These are phyloP conservation scores for Brachyrhaphis roseni DNA, from an alignment of 2,797 vertebrate genomes.

Conservation along the genomic window DNA sequence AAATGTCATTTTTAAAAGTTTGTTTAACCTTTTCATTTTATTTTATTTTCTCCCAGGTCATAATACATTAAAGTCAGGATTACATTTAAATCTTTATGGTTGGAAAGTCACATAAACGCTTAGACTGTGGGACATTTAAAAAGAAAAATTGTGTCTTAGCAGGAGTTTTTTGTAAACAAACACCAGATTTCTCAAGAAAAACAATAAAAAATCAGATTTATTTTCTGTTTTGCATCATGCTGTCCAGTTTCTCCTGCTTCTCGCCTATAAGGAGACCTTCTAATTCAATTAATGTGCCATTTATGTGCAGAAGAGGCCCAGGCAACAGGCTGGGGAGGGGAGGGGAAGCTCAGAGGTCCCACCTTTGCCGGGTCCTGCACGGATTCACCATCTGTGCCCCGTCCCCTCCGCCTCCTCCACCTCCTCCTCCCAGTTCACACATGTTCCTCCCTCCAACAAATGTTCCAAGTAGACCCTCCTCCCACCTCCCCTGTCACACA, in stretches of 20 bases:
- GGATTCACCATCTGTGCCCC: slow-evolving; percentile 96
- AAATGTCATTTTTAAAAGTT: neutral
- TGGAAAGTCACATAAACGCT: neutral
- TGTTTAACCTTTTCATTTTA: neutral
- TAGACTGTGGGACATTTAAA: neutral
- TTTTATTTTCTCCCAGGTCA: neutral
- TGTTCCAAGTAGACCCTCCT: slow-evolving; percentile 83
- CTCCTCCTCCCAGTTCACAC: slow-evolving; percentile 57
- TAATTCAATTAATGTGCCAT: slow-evolving; percentile 99
- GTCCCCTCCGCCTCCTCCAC: slow-evolving; percentile 67
- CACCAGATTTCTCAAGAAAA: neutral
- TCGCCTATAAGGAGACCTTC: slow-evolving; percentile 87
- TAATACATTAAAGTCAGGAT: too few relatives aligned
- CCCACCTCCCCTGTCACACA: slow-evolving; percentile 80
- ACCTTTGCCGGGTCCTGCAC: slow-evolving; percentile 92
- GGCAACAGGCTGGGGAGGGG: slow-evolving; percentile 89
- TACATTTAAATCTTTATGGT: neutral
- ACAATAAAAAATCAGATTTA: neutral
- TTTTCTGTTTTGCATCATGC: slow-evolving; percentile 30
- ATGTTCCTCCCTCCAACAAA: slow-evolving; percentile 88
- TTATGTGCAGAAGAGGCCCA: slow-evolving; percentile 92
- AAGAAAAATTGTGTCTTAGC: neutral
- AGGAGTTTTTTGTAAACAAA: neutral
- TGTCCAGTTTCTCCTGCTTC: slow-evolving; percentile 70
- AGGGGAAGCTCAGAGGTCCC: slow-evolving; percentile 86